Conservation (phyloP, 2,113 vertebrate species). For the Oreochromis tanganicae region DNA sequence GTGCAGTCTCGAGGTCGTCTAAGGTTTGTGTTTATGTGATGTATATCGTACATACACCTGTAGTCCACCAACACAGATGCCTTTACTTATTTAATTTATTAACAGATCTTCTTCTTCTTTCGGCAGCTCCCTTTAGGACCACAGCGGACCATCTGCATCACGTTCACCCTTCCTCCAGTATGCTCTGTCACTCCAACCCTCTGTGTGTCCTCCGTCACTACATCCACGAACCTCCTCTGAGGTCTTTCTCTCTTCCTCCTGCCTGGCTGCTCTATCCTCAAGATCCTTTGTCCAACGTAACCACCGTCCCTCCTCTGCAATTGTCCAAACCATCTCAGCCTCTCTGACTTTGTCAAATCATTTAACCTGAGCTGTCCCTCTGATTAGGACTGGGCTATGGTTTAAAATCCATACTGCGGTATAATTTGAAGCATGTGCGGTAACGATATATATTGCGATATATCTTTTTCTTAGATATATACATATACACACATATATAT, state of each 20-base stretch:
- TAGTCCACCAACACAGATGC: not conserved
- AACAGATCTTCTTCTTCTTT: not conserved
- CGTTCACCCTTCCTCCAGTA: not conserved
- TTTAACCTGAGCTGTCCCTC: not conserved
- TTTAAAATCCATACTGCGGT: too few relatives aligned
- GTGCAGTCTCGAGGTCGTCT: not conserved
- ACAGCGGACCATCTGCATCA: not conserved
- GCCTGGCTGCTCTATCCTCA: not conserved
- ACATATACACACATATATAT: too few relatives aligned
- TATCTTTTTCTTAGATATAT: too few relatives aligned
- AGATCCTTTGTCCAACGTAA: not conserved
- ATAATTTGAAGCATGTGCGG: too few relatives aligned
- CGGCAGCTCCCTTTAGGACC: fast-evolving
- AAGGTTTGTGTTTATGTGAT: not conserved
- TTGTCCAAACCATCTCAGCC: not conserved
- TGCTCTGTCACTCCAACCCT: not conserved
- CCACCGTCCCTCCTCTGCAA: not conserved
- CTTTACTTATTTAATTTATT: not conserved
- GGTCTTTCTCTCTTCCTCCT: not conserved
- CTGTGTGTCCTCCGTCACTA: not conserved
- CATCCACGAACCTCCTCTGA: not conserved
- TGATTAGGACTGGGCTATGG: not conserved
- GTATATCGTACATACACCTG: not conserved
- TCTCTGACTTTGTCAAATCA: not conserved
- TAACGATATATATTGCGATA: too few relatives aligned